These are phyloP conservation scores for Arctia plantaginis DNA, from an alignment of 2,888 invertebrate species.

Conservation along the genomic window DNA sequence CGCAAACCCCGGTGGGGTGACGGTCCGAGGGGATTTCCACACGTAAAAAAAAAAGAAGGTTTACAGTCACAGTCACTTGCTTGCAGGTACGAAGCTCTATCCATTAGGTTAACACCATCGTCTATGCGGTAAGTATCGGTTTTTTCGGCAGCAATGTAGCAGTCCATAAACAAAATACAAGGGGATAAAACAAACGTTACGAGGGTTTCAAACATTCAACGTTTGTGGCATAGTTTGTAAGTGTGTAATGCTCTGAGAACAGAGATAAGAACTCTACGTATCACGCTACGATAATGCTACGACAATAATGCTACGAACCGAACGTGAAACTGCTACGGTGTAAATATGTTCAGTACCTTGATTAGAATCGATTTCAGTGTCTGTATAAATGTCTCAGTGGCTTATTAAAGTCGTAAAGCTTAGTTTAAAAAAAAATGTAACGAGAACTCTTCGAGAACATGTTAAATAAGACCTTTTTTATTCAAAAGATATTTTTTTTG, in stretches of 20 bases:
- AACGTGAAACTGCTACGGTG: slow-evolving; percentile 11
- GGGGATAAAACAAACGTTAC: background rate
- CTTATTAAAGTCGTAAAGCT: background rate
- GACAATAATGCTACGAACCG: slow-evolving; percentile 9
- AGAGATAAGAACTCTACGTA: slow-evolving; percentile 39
- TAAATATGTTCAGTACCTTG: background rate
- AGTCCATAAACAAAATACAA: background rate
- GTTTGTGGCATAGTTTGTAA: slow-evolving; percentile 18
- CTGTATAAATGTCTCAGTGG: background rate
- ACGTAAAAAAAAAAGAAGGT: no score
- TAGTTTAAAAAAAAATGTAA: background rate
- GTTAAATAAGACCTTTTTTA: background rate
- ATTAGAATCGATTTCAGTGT: slow-evolving; percentile 3
- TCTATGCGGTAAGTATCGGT: background rate
- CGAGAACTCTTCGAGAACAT: background rate
- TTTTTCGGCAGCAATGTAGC: background rate
- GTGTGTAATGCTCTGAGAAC: slow-evolving; percentile 30
- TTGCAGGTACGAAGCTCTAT: no score
- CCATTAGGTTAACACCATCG: no score
- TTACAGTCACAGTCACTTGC: no score
- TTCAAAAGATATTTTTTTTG: no score
- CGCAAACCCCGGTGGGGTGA: no score
- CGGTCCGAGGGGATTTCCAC: no score
- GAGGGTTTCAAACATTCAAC: slow-evolving; percentile 5
- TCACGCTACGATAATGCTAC: slow-evolving; percentile 23